phyloP scores from a whole-genome alignment of 2,797 vertebrate species.

The Spheniscus humboldti region DNA sequence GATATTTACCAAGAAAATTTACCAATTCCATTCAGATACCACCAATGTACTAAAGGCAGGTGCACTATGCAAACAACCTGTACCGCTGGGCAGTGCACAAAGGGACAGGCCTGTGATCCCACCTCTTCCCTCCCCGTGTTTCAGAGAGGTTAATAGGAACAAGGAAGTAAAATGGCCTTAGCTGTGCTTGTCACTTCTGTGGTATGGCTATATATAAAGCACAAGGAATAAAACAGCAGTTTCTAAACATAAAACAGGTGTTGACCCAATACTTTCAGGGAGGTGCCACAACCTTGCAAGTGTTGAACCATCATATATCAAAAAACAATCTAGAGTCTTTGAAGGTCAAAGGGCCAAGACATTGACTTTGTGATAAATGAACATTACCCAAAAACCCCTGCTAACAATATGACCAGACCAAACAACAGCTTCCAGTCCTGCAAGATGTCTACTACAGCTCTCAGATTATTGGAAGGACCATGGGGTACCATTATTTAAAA shows the following conservation, averaged over 20 bases:
- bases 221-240: neutral
- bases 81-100: neutral
- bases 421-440: neutral
- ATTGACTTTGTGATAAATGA: neutral
- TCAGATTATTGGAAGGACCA: neutral
- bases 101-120: neutral
- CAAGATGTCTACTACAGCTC: neutral
- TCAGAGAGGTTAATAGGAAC: neutral
- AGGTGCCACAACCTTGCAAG: neutral
- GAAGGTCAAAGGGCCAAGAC: neutral
- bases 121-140: neutral
- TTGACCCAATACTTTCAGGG: neutral
- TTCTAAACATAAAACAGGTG: neutral
- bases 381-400: accelerated
- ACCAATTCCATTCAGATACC: neutral
- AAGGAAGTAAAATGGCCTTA: neutral
- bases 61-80: neutral
- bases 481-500: neutral
- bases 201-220: neutral
- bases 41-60: neutral
- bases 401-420: neutral
- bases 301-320: neutral
- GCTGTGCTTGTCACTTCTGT: neutral
- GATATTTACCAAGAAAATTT: neutral
- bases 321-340: neutral